A percentile compares a stretch with the other conserved stretches of the same genome.
These are phyloP conservation scores for Rhinoraja longicauda DNA, from an alignment of 2,797 vertebrate species.

Conservation along the genomic window DNA sequence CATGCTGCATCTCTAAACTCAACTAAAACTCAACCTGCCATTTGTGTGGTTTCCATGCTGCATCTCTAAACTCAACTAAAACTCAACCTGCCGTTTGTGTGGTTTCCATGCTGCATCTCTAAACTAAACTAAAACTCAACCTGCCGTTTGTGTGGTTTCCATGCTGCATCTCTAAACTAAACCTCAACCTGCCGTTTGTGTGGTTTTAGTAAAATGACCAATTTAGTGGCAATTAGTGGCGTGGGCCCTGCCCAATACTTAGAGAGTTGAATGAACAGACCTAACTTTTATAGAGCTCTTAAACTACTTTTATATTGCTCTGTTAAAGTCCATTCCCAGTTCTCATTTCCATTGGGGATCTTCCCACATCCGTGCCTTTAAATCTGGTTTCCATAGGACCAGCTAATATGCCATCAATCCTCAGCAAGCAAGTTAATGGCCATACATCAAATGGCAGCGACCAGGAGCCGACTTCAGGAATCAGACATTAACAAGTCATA, in stretches of 20 bases:
- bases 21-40: neutral
- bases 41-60: neutral
- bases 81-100: neutral
- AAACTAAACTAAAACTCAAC: too few relatives aligned
- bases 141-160: too few relatives aligned
- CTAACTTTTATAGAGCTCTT: neutral
- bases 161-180: too few relatives aligned
- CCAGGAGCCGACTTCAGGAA: neutral
- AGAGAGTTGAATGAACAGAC: neutral
- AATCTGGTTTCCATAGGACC: neutral
- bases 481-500: neutral
- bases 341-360: neutral
- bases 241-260: neutral
- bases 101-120: too few relatives aligned
- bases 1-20: too few relatives aligned
- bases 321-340: neutral
- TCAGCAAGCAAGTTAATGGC: neutral
- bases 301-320: neutral
- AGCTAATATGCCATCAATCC: neutral
- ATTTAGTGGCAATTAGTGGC: neutral
- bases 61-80: too few relatives aligned
- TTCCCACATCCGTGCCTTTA: neutral
- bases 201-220: neutral
- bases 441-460: neutral
- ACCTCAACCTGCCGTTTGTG: neutral